Percentiles rank a stretch among this genome's conserved stretches.
Evolutionary conservation across 35 echinoderm and acorn worm genomes (phyloP).

Genomic region (Chiridota heheva): DNA sequence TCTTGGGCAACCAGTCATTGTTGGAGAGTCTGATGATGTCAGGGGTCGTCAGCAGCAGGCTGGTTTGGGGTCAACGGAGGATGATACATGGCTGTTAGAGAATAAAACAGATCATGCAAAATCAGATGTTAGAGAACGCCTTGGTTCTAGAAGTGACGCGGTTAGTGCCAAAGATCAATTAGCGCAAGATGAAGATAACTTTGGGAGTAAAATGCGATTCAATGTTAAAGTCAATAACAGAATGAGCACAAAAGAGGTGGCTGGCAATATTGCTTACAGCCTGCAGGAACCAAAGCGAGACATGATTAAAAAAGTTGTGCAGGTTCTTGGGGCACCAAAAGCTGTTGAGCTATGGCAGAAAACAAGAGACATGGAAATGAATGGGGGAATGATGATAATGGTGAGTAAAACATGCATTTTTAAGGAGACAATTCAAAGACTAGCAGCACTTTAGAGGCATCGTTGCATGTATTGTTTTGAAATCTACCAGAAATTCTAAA

Average conservation of each 20-base stretch:
- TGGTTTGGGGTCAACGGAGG: conserved; percentile 52
- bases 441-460: background rate
- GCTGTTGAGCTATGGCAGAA: conserved; percentile 54
- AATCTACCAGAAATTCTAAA: too few species aligned
- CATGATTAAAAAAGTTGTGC: conserved; percentile 63
- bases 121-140: conserved; percentile 21
- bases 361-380: conserved; percentile 64
- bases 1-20: conserved; percentile 20
- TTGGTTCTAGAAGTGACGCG: conserved; percentile 1
- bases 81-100: conserved; percentile 64
- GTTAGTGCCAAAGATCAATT: background rate
- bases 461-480: background rate
- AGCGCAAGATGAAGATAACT: conserved; percentile 9
- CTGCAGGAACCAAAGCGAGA: conserved; percentile 79
- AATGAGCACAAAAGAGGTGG: conserved; percentile 54
- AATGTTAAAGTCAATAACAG: conserved; percentile 33
- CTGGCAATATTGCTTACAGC: conserved; percentile 79
- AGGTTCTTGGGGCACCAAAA: conserved; percentile 75
- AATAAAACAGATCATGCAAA: background rate
- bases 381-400: conserved; percentile 83
- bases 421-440: background rate
- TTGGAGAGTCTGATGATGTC: background rate
- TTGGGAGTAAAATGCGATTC: background rate
- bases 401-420: conserved; percentile 48
- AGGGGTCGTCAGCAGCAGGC: conserved; percentile 24